Evolutionary conservation across 1,140 invertebrate genomes (phyloP).

Genomic region (Zelostemma sp.): DNA sequence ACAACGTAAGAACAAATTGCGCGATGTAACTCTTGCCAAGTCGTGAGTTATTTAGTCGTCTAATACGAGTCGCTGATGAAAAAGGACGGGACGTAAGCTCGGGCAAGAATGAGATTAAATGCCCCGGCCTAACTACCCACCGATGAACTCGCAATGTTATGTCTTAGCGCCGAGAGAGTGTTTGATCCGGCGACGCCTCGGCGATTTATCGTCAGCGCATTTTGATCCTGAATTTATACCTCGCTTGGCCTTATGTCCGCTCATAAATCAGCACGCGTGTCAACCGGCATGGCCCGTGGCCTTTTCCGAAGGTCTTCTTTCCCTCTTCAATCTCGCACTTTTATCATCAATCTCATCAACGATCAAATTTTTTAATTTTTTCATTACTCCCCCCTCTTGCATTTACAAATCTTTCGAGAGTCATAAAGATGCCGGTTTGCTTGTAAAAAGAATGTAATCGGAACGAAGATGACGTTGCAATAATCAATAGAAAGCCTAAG

Average conservation of each 20-base stretch:
- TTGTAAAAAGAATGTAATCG: no score
- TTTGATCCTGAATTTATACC: constrained; percentile 51
- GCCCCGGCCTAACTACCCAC: constrained; percentile 15
- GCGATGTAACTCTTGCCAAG: constrained; percentile 26
- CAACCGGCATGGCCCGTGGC: constrained; percentile 20
- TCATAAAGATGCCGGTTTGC: no score
- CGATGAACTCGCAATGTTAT: constrained; percentile 29
- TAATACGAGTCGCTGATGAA: constrained; percentile 19
- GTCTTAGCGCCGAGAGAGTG: constrained; percentile 31
- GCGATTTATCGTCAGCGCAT: constrained; percentile 39
- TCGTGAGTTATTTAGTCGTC: constrained; percentile 35
- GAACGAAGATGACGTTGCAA: no score
- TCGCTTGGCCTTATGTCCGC: constrained; percentile 24
- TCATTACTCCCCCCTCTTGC: no score
- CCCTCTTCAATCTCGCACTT: constrained; percentile 19
- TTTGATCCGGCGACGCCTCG: constrained; percentile 34
- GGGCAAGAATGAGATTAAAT: constrained; percentile 44
- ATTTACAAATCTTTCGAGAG: no score
- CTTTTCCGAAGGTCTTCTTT: constrained; percentile 17
- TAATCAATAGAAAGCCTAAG: no score
- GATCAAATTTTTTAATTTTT: constrained; percentile 22
- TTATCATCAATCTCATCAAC: constrained; percentile 33
- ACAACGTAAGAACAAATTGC: constrained; percentile 27
- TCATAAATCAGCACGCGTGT: constrained; percentile 34
- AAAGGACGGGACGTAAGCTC: constrained; percentile 9